Percentiles rank a stretch among this genome's conserved stretches.
Conservation (phyloP, 2,888 invertebrate genomes). For the Euphydryas editha region DNA sequence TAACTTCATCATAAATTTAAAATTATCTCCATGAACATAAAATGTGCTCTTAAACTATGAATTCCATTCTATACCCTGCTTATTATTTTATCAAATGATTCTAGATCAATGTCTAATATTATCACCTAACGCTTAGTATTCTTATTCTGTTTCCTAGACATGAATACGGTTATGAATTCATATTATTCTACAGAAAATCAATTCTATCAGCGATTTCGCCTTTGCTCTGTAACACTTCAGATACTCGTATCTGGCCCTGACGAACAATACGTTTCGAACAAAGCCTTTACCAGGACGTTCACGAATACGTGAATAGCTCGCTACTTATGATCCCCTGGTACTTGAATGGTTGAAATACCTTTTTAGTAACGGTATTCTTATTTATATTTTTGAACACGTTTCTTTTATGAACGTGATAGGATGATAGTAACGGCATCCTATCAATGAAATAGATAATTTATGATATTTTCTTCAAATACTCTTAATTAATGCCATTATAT, state of each 20-base stretch:
- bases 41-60: too few relatives aligned
- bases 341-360: slow-evolving; percentile 21
- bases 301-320: slow-evolving; percentile 21
- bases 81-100: background rate
- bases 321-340: slow-evolving; percentile 22
- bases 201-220: slow-evolving; percentile 22
- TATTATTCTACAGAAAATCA: slow-evolving; percentile 15
- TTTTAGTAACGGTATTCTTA: background rate
- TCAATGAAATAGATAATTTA: too few relatives aligned
- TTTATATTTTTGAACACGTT: background rate
- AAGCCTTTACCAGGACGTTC: slow-evolving; percentile 31
- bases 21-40: background rate
- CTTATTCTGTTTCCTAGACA: background rate
- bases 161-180: slow-evolving; percentile 14
- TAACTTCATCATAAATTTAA: too few relatives aligned
- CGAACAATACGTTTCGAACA: slow-evolving; percentile 41
- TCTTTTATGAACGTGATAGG: background rate
- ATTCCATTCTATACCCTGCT: background rate
- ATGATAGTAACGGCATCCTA: too few relatives aligned
- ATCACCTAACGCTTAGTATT: background rate
- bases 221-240: slow-evolving; percentile 28
- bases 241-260: slow-evolving; percentile 20
- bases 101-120: background rate
- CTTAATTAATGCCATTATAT: too few relatives aligned
- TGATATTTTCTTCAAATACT: too few relatives aligned